phyloP scores from a whole-genome alignment of 2,113 vertebrate species.

The Hemibagrus wyckioides region DNA sequence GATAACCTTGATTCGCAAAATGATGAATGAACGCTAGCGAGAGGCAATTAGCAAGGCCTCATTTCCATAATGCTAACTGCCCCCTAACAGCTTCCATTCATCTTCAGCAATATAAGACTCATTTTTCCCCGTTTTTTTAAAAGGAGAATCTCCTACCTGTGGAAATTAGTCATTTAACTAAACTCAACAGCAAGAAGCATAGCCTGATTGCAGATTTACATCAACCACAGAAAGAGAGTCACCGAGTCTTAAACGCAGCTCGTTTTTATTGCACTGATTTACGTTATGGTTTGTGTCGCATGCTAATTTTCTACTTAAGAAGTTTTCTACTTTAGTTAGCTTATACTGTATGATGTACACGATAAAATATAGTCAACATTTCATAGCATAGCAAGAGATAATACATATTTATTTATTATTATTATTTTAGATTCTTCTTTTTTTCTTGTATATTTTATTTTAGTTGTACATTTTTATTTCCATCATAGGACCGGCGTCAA shows the following conservation, averaged over 20 bases:
- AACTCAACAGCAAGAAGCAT: neutral
- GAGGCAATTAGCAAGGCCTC: constrained; percentile 21
- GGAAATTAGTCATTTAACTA: neutral
- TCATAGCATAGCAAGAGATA: neutral
- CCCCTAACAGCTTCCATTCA: constrained; percentile 17
- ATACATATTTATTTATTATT: neutral
- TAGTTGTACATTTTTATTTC: no score
- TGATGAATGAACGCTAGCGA: constrained; percentile 22
- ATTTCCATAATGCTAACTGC: constrained; percentile 30
- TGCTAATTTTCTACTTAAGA: neutral
- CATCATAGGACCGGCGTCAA: no score
- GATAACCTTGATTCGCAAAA: constrained; percentile 1
- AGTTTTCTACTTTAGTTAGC: neutral
- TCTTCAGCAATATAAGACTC: neutral
- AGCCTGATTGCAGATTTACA: neutral
- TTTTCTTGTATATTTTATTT: no score
- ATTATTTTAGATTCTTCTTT: no score
- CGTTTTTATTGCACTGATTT: neutral
- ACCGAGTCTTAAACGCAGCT: neutral
- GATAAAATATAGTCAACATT: neutral
- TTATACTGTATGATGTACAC: neutral
- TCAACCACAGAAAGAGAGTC: neutral
- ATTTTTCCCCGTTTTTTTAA: neutral
- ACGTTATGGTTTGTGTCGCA: neutral
- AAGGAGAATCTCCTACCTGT: neutral